These are phyloP conservation scores for Drosophila eugracilis DNA, from an alignment of 1,140 invertebrate genomes.

Conservation along the genomic window DNA sequence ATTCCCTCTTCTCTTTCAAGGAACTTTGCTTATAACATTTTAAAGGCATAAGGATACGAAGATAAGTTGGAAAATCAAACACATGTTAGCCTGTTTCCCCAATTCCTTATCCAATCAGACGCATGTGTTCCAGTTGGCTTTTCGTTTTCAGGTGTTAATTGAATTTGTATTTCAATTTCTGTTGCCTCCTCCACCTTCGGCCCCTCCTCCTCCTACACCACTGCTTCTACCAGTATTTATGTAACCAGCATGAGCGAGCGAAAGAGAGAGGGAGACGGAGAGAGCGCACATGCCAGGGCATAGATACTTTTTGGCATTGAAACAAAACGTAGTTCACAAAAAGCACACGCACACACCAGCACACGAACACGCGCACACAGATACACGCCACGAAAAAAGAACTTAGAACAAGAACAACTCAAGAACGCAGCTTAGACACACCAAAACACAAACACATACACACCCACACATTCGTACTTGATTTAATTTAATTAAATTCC, in stretches of 20 bases:
- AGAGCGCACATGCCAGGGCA: constrained; percentile 62
- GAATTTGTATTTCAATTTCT: constrained; percentile 63
- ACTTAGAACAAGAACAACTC: constrained; percentile 56
- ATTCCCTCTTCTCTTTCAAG: constrained; percentile 59
- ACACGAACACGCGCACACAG: constrained; percentile 26
- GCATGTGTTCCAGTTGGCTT: constrained; percentile 23
- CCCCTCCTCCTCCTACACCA: background rate
- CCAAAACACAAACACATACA: constrained; percentile 32
- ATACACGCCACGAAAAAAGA: constrained; percentile 35
- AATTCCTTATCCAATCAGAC: constrained; percentile 39
- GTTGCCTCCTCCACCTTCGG: constrained; percentile 1
- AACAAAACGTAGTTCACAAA: constrained; percentile 82
- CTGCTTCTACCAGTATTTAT: constrained; percentile 67
- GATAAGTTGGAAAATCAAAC: constrained; percentile 6
- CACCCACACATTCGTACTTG: constrained; percentile 38
- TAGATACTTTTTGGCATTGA: constrained; percentile 83
- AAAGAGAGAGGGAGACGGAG: constrained; percentile 40
- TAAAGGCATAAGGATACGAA: background rate
- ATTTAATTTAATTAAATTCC: constrained; percentile 61
- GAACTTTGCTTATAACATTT: constrained; percentile 13
- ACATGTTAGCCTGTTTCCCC: constrained; percentile 12
- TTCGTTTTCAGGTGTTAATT: constrained; percentile 66
- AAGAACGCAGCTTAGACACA: constrained; percentile 63
- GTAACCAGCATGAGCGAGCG: constrained; percentile 68
- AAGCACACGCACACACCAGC: constrained; percentile 52